Evolutionary conservation across 2,113 vertebrate genomes (phyloP).

Genomic region (Hirundichthys speculiger): DNA sequence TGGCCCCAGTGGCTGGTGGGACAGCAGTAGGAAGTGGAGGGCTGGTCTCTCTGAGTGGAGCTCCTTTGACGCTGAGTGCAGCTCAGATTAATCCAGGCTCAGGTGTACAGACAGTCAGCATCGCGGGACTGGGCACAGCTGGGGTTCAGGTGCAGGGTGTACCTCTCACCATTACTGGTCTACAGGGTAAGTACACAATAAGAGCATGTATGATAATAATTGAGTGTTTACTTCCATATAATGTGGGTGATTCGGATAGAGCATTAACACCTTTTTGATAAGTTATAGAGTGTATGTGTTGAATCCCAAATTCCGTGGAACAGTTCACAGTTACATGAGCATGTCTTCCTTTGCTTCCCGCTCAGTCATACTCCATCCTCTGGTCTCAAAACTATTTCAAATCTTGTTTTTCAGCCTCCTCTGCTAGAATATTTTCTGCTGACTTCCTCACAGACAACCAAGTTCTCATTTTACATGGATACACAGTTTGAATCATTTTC

Average conservation of each 20-base stretch:
- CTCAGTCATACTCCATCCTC: not conserved
- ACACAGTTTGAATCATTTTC: too few relatives aligned
- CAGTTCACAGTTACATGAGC: slow-evolving; percentile 3
- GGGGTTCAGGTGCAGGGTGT: slow-evolving; percentile 97
- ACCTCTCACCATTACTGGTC: slow-evolving; percentile 95
- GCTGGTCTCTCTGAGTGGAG: slow-evolving; percentile 90
- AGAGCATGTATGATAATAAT: not conserved
- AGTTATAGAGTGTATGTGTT: too few relatives aligned
- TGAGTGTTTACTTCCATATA: not conserved
- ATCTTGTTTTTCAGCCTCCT: slow-evolving; percentile 5
- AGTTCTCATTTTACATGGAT: slow-evolving; percentile 1
- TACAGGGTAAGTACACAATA: slow-evolving; percentile 86
- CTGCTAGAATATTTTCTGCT: too few relatives aligned
- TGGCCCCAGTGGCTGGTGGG: slow-evolving; percentile 91
- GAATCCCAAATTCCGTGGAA: not conserved
- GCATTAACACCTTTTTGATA: not conserved
- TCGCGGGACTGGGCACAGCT: slow-evolving; percentile 91
- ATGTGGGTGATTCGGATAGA: too few relatives aligned
- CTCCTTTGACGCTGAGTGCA: slow-evolving; percentile 93
- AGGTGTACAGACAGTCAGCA: slow-evolving; percentile 96
- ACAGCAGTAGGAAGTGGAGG: slow-evolving; percentile 86
- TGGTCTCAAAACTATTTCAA: not conserved
- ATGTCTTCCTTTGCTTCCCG: too few relatives aligned
- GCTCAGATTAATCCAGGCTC: slow-evolving; percentile 96
- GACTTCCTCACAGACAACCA: not conserved